Evolutionary conservation across 2,113 vertebrate species (phyloP).

Genomic region (Origma solitaria): DNA sequence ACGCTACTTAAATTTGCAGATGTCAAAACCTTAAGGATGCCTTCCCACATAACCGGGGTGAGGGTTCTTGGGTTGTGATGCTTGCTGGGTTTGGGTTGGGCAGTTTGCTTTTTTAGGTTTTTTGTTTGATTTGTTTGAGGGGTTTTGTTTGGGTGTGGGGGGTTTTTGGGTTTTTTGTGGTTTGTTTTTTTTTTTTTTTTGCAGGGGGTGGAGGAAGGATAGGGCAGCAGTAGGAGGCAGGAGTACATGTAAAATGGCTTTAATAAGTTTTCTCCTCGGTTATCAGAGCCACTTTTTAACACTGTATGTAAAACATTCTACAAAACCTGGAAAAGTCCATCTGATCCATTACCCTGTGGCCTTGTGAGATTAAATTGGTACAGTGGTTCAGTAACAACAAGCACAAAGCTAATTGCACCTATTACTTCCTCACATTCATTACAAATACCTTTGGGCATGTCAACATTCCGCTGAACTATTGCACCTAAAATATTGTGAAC

Average conservation of each 20-base stretch:
- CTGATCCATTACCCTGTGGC: neutral
- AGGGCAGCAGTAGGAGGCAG: neutral
- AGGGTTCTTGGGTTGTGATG: neutral
- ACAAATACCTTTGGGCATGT: neutral
- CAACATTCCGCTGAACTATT: neutral
- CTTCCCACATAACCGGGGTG: neutral
- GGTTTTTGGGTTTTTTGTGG: neutral
- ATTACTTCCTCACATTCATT: neutral
- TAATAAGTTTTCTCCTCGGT: neutral
- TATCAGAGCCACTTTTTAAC: neutral
- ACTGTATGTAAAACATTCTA: neutral
- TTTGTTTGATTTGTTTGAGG: neutral
- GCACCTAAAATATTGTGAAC: neutral
- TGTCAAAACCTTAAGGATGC: neutral
- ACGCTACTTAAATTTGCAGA: neutral
- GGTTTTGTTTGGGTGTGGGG: neutral
- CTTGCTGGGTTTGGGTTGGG: neutral
- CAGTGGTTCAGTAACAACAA: neutral
- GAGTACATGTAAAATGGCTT: fast-evolving
- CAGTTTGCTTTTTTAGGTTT: neutral
- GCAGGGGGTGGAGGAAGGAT: fast-evolving
- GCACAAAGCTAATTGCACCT: neutral
- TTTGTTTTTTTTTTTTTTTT: too few species aligned
- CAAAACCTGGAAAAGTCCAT: neutral
- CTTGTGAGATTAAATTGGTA: neutral